Evolutionary conservation across 2,888 invertebrate species (phyloP).

Genomic region (Tryphoninae sp.): DNA sequence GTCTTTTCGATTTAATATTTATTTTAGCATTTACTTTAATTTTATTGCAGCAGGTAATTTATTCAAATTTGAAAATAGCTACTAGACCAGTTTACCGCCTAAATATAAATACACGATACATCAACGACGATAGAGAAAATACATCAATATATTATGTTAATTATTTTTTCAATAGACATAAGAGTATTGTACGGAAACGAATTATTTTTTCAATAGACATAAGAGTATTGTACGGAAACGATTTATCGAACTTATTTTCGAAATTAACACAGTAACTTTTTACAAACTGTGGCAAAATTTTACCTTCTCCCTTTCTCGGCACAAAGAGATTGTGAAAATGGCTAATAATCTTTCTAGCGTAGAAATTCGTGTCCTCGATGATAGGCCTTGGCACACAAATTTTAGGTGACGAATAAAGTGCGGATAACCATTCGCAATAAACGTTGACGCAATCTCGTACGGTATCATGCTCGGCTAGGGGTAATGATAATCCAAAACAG

Average conservation of each 20-base stretch:
- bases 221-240: too few species aligned
- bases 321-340: constrained; percentile 97
- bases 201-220: too few species aligned
- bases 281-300: constrained; percentile 73
- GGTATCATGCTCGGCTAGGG: constrained; percentile 95
- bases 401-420: constrained; percentile 91
- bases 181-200: too few species aligned
- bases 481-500: constrained; percentile 95
- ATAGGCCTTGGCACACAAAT: constrained; percentile 95
- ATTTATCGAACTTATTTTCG: background rate
- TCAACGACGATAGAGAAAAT: too few species aligned
- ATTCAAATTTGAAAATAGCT: too few species aligned
- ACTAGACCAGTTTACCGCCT: too few species aligned
- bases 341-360: constrained; percentile 93
- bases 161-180: too few species aligned
- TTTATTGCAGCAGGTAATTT: too few species aligned
- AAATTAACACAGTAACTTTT: background rate
- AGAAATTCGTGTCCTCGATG: constrained; percentile 93
- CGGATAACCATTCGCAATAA: constrained; percentile 98
- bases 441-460: constrained; percentile 97
- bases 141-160: too few species aligned
- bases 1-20: too few species aligned
- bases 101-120: too few species aligned
- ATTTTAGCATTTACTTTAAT: too few species aligned
- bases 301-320: constrained; percentile 96